A percentile compares a stretch with the other conserved stretches of the same genome.
These are phyloP conservation scores for Lycodopsis pacificus DNA, from an alignment of 2,797 vertebrate species.

Conservation along the genomic window DNA sequence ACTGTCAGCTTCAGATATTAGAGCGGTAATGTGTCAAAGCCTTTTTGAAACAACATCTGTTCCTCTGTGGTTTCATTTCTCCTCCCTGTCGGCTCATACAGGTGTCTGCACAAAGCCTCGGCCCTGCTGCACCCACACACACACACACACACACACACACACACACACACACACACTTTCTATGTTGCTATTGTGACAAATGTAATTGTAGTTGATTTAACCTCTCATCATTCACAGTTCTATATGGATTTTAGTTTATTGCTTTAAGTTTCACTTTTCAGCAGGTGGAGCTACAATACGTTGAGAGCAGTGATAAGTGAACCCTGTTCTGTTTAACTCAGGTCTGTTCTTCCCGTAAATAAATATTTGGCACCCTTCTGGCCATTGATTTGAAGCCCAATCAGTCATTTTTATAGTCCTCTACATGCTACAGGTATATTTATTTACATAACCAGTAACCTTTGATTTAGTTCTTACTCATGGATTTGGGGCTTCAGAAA, in stretches of 20 bases:
- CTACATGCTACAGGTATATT: background rate
- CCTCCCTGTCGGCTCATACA: conserved; percentile 51
- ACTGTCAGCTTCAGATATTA: background rate
- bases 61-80: conserved; percentile 12
- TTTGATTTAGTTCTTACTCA: background rate
- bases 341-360: background rate
- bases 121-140: conserved; percentile 21
- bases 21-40: background rate
- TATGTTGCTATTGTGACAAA: conserved; percentile 3
- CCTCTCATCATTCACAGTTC: conserved; percentile 14
- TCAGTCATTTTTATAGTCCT: background rate
- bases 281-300: background rate
- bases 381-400: background rate
- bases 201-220: conserved; percentile 3
- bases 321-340: background rate
- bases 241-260: conserved; percentile 15
- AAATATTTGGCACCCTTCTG: background rate
- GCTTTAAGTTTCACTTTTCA: background rate
- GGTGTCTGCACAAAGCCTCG: conserved; percentile 62
- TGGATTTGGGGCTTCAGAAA: background rate
- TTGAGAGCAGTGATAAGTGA: background rate
- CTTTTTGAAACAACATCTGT: conserved; percentile 33
- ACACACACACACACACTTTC: background rate
- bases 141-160: background rate
- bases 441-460: background rate